A percentile compares a stretch with the other conserved stretches of the same genome.
Evolutionary conservation across 1,140 invertebrate genomes (phyloP).

Genomic region (Odontomachus brunneus): DNA sequence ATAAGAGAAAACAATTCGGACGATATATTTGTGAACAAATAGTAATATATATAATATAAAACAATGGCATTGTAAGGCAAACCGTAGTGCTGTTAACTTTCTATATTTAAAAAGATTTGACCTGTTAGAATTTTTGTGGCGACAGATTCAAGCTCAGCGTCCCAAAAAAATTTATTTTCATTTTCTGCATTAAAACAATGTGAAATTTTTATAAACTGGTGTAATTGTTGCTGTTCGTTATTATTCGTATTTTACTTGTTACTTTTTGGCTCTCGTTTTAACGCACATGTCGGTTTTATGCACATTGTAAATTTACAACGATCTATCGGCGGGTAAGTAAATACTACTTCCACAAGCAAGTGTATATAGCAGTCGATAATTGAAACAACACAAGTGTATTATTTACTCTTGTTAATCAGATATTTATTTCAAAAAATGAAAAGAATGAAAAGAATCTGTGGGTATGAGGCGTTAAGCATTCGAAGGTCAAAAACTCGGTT

Average conservation of each 20-base stretch:
- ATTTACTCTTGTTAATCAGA: background rate
- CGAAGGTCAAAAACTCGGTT: background rate
- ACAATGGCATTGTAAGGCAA: too few relatives aligned
- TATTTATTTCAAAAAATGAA: constrained; percentile 31
- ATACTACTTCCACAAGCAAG: constrained; percentile 16
- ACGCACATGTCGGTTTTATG: constrained; percentile 50
- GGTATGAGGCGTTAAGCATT: background rate
- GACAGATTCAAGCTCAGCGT: too few relatives aligned
- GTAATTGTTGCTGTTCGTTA: constrained; percentile 55
- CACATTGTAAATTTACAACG: constrained; percentile 43
- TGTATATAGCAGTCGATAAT: constrained; percentile 34
- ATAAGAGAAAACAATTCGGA: too few relatives aligned
- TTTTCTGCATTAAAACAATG: too few relatives aligned
- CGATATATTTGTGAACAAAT: too few relatives aligned
- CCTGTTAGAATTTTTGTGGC: too few relatives aligned
- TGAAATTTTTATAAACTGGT: too few relatives aligned
- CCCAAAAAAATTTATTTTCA: too few relatives aligned
- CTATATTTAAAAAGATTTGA: too few relatives aligned
- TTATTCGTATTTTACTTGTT: constrained; percentile 48
- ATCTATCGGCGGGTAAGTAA: constrained; percentile 53
- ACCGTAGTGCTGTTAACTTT: too few relatives aligned
- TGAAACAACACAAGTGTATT: constrained; percentile 7
- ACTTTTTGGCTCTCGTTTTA: constrained; percentile 47
- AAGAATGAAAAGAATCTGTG: background rate
- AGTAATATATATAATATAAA: too few relatives aligned